Percentiles rank a stretch among this genome's conserved stretches.
phyloP scores from a whole-genome alignment of 2,888 invertebrate species.

The Cactoblastis cactorum region DNA sequence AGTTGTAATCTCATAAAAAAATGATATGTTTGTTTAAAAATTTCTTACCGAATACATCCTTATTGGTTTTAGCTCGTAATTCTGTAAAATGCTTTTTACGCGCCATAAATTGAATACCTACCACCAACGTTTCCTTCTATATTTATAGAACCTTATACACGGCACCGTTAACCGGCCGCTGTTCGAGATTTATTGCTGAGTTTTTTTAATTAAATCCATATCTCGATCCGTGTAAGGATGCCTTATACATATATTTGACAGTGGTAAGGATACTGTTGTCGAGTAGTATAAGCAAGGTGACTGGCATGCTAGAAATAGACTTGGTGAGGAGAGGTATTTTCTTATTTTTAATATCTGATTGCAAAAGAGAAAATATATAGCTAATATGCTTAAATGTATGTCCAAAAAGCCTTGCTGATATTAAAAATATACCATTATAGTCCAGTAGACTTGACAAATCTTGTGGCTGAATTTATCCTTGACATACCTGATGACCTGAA shows the following conservation, averaged over 20 bases:
- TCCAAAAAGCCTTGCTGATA: no score
- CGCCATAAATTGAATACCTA: conserved; percentile 6
- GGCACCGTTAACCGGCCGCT: conserved; percentile 6
- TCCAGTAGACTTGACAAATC: no score
- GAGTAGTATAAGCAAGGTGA: not conserved
- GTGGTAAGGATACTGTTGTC: not conserved
- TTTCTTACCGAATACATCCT: conserved; percentile 4
- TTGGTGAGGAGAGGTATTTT: not conserved
- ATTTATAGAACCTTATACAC: conserved; percentile 8
- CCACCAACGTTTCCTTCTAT: not conserved
- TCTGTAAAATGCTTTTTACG: conserved; percentile 7
- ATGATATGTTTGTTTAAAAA: conserved; percentile 8
- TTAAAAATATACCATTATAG: no score
- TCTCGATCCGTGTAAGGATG: conserved; percentile 1
- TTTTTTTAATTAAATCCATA: conserved; percentile 10
- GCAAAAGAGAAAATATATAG: no score
- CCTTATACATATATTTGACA: not conserved
- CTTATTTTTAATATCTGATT: not conserved
- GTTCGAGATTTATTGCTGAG: conserved; percentile 5
- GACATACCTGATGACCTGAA: no score
- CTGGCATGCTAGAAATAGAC: not conserved
- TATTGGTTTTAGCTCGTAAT: not conserved
- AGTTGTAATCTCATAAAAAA: conserved; percentile 4
- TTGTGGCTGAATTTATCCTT: no score
- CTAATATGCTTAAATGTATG: no score